Percentiles rank a stretch among this genome's conserved stretches.
Conservation (phyloP, 2,888 invertebrate species). For the Mesopsocus fuscifrons region DNA sequence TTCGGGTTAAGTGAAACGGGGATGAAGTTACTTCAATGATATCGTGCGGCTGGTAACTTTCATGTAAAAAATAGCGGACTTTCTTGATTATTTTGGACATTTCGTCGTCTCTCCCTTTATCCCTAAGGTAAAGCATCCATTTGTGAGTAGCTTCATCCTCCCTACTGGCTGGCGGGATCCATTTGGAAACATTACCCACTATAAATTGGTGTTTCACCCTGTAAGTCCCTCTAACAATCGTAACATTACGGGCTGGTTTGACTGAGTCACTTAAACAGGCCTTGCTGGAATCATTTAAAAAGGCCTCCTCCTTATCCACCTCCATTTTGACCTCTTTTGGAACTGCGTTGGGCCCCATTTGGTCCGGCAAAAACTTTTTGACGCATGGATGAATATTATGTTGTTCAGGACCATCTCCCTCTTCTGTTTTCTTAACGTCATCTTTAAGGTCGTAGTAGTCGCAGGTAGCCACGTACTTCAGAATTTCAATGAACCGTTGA, state of each 20-base stretch:
- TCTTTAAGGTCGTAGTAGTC: conserved; percentile 7
- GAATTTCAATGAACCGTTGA: neutral
- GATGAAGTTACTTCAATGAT: conserved; percentile 58
- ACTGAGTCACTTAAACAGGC: too few species aligned
- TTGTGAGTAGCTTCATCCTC: conserved; percentile 61
- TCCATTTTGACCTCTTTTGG: neutral
- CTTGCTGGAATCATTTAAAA: neutral
- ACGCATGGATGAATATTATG: conserved; percentile 1
- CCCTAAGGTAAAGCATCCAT: conserved; percentile 77
- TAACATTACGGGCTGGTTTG: too few species aligned
- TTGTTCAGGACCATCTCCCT: neutral
- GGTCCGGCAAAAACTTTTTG: conserved; percentile 1
- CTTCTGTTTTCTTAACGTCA: neutral
- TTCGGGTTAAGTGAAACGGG: conserved; percentile 65
- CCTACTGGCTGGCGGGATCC: conserved; percentile 47
- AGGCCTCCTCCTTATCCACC: neutral
- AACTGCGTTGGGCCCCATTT: too few species aligned
- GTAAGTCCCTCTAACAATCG: neutral
- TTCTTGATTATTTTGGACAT: conserved; percentile 45
- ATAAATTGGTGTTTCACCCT: conserved; percentile 21
- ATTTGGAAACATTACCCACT: conserved; percentile 66
- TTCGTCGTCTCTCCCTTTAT: conserved; percentile 37
- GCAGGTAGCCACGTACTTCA: conserved; percentile 5
- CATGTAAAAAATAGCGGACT: conserved; percentile 63
- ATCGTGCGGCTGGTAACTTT: conserved; percentile 74